Conservation (phyloP, 2,113 vertebrate species). For the Catagonus wagneri region DNA sequence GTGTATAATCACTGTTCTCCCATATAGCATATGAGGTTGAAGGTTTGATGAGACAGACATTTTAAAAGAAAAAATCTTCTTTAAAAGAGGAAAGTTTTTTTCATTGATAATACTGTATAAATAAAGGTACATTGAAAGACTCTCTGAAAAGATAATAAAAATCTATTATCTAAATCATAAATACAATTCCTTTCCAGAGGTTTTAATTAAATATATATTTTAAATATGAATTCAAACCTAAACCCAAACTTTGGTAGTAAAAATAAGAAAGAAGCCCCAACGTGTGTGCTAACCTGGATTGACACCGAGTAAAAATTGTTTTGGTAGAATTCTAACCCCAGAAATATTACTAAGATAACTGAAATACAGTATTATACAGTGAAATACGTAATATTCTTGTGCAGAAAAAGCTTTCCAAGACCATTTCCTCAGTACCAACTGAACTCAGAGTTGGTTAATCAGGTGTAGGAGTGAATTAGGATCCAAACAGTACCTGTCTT, state of each 20-base stretch:
- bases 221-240: background rate
- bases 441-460: background rate
- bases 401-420: background rate
- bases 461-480: background rate
- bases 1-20: background rate
- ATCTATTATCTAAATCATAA: background rate
- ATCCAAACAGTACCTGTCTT: background rate
- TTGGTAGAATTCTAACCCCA: background rate
- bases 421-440: background rate
- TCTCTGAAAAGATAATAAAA: background rate
- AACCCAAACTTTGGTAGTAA: background rate
- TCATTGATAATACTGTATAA: background rate
- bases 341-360: background rate
- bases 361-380: background rate
- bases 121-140: background rate
- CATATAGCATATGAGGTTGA: background rate
- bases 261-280: background rate
- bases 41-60: slow-evolving; percentile 14
- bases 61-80: background rate
- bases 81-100: slow-evolving; percentile 31
- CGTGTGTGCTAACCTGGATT: background rate
- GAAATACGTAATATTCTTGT: background rate
- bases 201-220: slow-evolving; percentile 42
- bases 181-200: background rate
- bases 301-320: background rate